phyloP scores from a whole-genome alignment of 2,888 invertebrate genomes.

The Myopa testacea region DNA sequence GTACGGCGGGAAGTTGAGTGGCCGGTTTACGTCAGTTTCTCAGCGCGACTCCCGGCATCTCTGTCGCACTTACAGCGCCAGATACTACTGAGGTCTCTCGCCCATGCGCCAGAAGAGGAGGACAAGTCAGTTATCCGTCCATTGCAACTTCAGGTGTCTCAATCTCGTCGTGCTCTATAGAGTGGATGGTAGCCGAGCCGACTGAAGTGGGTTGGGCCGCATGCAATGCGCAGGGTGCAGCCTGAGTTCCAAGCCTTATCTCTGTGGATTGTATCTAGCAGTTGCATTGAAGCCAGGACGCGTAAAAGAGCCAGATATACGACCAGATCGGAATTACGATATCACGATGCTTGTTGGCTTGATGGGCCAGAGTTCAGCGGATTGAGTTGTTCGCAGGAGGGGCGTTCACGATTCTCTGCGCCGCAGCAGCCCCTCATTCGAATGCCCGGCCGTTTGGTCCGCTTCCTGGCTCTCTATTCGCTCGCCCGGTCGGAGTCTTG shows the following conservation, averaged over 20 bases:
- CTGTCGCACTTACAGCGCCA: constrained; percentile 27
- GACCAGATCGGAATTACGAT: neutral
- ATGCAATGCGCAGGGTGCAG: neutral
- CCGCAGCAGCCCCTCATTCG: too few relatives aligned
- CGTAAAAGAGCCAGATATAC: constrained; percentile 33
- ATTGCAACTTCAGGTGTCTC: constrained; percentile 6
- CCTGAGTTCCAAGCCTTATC: neutral
- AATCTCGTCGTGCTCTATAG: neutral
- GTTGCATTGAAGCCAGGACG: constrained; percentile 27
- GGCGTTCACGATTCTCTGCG: constrained; percentile 28
- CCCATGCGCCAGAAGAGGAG: constrained; percentile 24
- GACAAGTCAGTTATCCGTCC: constrained; percentile 21
- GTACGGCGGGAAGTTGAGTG: constrained; percentile 53
- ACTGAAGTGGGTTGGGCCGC: constrained; percentile 34
- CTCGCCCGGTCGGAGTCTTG: neutral
- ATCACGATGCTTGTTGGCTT: too few relatives aligned
- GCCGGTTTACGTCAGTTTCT: constrained; percentile 22
- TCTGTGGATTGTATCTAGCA: constrained; percentile 60
- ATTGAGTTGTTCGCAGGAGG: constrained; percentile 21
- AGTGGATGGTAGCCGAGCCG: constrained; percentile 5
- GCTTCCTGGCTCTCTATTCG: constrained; percentile 1
- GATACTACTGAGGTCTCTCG: constrained; percentile 33
- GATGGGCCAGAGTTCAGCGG: neutral
- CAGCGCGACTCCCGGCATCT: neutral
- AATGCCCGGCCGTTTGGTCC: neutral